phyloP scores from a whole-genome alignment of 2,113 vertebrate genomes.

The Oncorhynchus masou region DNA sequence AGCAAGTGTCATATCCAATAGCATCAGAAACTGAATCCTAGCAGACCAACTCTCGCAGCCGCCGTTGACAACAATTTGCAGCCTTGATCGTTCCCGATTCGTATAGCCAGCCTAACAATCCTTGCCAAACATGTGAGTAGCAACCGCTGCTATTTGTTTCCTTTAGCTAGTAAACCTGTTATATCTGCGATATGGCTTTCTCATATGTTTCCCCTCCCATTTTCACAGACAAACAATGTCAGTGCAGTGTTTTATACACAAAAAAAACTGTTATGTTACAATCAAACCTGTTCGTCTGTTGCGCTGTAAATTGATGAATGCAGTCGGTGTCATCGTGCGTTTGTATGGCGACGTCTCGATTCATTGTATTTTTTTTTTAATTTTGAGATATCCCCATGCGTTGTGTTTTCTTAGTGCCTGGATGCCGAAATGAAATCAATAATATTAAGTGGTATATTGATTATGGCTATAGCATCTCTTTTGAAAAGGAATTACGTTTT shows the following conservation, averaged over 20 bases:
- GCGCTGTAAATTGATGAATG: conserved; percentile 16
- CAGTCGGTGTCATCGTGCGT: not conserved
- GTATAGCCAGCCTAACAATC: conserved; percentile 57
- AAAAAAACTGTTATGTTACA: not conserved
- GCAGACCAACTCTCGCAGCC: conserved; percentile 33
- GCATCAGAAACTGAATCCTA: conserved; percentile 4
- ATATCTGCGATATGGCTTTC: conserved; percentile 34
- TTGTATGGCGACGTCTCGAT: not conserved
- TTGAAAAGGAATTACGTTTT: not conserved
- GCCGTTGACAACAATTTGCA: conserved; percentile 45
- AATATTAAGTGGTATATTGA: not conserved
- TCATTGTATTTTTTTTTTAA: not conserved
- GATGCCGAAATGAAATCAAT: not conserved
- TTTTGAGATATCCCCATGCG: not conserved
- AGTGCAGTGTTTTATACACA: conserved; percentile 17
- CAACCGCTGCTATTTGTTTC: conserved; percentile 51
- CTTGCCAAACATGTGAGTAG: conserved; percentile 80
- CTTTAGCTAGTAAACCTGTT: conserved; percentile 37
- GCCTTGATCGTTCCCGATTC: conserved; percentile 44
- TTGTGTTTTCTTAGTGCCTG: not conserved
- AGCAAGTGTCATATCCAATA: conserved; percentile 57
- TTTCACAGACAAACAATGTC: not conserved
- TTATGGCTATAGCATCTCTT: not conserved
- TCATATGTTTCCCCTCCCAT: not conserved
- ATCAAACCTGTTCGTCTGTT: not conserved